Evolutionary conservation across 1,140 invertebrate species (phyloP), one percentile per base, ranked within the genome.

Genomic region (Schlechtendalia chinensis): DNA sequence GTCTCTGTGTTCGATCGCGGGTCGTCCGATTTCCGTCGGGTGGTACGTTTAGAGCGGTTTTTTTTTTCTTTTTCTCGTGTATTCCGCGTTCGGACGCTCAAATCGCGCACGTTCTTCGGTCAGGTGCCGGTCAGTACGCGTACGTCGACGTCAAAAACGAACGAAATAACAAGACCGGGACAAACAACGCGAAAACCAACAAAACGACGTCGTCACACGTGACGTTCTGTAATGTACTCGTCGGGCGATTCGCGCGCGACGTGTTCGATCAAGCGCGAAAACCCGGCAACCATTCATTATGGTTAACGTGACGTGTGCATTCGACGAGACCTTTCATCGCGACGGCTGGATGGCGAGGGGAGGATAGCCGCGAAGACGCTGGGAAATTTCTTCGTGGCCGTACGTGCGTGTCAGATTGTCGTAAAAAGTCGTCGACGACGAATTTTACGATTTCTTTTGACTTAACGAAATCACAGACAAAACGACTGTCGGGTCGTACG

Each of bases 311-410:
- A 69, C 39, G n/a, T 67, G 61, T 63, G 63, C 63, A 67, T 22
- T 69, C 65, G 65, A 50, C 32, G 29, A 39, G 63, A 22, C 32
- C 63, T 67, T 39, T 67, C 32, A 67, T 67, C 29, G 17, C 61
- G n/a, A n/a, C n/a, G n/a, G n/a, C n/a, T n/a, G n/a, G n/a, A n/a
- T n/a, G n/a, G n/a, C n/a, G n/a, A n/a, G n/a, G n/a, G n/a, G n/a
- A n/a, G n/a, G n/a, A n/a, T n/a, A n/a, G n/a, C n/a, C n/a, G n/a
- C 65, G 47, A 69, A 69, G 22, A 50, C 22, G 65, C 45, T 50
- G 65, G 22, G 65, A 69, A 69, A 69, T 50, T 50, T 69, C 22
- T 47, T 47, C n/a, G n/a, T 24, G 22, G 22, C 27, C n/a, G 32
- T 67, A 45, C 65, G 65, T 50, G 39, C 22, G 45, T 45, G 19